A percentile compares a stretch with the other conserved stretches of the same genome.
Conservation (phyloP, 2,797 vertebrate species). For the Gallinago nigripennis region DNA sequence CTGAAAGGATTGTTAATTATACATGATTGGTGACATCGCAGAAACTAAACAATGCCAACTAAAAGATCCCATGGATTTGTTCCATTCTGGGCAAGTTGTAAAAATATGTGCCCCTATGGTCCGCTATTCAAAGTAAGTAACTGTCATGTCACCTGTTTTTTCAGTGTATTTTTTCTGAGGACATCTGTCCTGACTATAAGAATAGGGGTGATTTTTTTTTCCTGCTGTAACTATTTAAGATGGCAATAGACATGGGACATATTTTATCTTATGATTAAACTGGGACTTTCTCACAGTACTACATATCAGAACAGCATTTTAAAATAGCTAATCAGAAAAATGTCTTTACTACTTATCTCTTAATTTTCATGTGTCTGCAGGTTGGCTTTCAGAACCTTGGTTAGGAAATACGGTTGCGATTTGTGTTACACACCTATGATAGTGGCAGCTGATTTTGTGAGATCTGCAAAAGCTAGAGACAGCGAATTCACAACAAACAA, state of each 20-base stretch:
- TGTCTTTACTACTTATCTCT: not conserved
- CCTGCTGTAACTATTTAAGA: not conserved
- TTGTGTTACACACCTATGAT: conserved; percentile 98
- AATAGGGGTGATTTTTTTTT: not conserved
- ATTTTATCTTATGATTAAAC: not conserved
- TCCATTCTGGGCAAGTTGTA: conserved; percentile 84
- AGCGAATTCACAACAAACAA: conserved; percentile 94
- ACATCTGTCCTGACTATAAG: not conserved
- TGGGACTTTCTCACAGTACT: not conserved
- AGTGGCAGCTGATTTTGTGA: conserved; percentile 92
- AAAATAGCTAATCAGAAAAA: not conserved
- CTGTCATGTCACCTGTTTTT: not conserved
- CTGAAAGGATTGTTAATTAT: not conserved
- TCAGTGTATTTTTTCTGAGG: not conserved
- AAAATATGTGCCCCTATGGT: conserved; percentile 98
- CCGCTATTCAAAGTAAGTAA: conserved; percentile 95
- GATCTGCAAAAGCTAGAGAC: conserved; percentile 94
- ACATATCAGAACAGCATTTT: not conserved
- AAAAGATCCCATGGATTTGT: conserved; percentile 83
- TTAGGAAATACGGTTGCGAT: conserved; percentile 92
- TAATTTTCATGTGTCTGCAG: conserved; percentile 71
- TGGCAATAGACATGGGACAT: accelerated
- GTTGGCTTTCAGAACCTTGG: conserved; percentile 91
- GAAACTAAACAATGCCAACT: conserved; percentile 45
- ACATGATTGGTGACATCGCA: conserved; percentile 46